These are phyloP conservation scores for Proteles cristata DNA, from an alignment of 2,113 vertebrate species.

Conservation along the genomic window DNA sequence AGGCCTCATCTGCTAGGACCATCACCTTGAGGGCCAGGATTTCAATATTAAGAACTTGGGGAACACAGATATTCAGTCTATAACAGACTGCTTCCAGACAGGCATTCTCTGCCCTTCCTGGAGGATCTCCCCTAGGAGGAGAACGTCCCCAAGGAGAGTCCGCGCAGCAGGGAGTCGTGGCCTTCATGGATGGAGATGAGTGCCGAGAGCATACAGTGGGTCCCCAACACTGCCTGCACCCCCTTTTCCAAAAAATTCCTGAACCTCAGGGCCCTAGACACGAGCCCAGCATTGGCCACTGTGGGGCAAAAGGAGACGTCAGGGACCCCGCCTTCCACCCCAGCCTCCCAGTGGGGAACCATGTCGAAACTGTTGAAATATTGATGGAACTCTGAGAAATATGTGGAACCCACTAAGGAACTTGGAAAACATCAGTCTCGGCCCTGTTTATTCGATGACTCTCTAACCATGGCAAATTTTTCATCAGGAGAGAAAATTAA, in stretches of 20 bases:
- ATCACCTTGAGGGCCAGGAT: neutral
- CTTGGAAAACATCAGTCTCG: conserved; percentile 62
- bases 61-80: neutral
- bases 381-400: conserved; percentile 23
- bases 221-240: neutral
- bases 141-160: neutral
- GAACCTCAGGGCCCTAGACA: neutral
- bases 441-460: conserved; percentile 44
- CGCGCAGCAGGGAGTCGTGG: rapidly evolving
- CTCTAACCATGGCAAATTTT: conserved; percentile 67
- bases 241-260: neutral
- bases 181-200: neutral
- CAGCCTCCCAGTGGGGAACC: neutral
- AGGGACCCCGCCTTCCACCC: neutral
- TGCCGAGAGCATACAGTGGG: neutral
- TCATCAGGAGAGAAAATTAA: conserved; percentile 78
- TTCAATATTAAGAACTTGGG: neutral
- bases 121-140: neutral
- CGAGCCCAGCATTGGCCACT: too few species aligned
- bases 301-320: rapidly evolving
- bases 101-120: neutral
- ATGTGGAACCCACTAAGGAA: conserved; percentile 40
- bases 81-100: neutral
- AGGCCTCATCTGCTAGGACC: neutral
- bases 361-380: conserved; percentile 29